Percentiles rank a stretch among this genome's conserved stretches.
phyloP scores from a whole-genome alignment of 2,888 invertebrate genomes.

The Amphipoea lucens region DNA sequence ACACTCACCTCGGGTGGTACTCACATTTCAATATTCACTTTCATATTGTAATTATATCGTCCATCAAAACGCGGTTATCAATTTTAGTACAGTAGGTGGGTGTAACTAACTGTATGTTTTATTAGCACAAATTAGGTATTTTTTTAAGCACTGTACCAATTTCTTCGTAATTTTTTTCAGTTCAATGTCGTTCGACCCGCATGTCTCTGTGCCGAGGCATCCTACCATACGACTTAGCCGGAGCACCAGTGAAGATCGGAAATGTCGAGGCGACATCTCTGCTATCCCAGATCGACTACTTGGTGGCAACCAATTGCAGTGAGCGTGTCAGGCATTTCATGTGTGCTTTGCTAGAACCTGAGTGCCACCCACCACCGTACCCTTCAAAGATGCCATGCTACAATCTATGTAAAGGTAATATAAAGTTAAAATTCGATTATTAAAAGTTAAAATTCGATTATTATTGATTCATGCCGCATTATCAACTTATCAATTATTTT shows the following conservation, averaged over 20 bases:
- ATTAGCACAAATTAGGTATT: background rate
- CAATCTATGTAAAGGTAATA: slow-evolving; percentile 91
- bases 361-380: slow-evolving; percentile 91
- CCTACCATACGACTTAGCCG: slow-evolving; percentile 92
- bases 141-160: background rate
- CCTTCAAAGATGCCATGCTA: slow-evolving; percentile 91
- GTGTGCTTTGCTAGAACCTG: slow-evolving; percentile 92
- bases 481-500: background rate
- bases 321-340: slow-evolving; percentile 91
- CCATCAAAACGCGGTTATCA: slow-evolving; percentile 1
- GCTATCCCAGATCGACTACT: slow-evolving; percentile 90
- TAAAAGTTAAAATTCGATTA: background rate
- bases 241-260: slow-evolving; percentile 83
- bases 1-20: background rate
- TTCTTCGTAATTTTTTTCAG: slow-evolving; percentile 72
- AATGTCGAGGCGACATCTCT: slow-evolving; percentile 82
- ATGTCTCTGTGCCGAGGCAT: slow-evolving; percentile 91
- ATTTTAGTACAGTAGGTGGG: slow-evolving; percentile 19
- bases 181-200: slow-evolving; percentile 89
- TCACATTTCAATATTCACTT: slow-evolving; percentile 25
- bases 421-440: background rate
- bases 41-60: slow-evolving; percentile 4
- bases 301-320: slow-evolving; percentile 92
- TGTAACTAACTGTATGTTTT: slow-evolving; percentile 39
- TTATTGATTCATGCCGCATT: background rate